phyloP scores from a whole-genome alignment of 2,797 vertebrate species.

The Microcaecilia unicolor region DNA sequence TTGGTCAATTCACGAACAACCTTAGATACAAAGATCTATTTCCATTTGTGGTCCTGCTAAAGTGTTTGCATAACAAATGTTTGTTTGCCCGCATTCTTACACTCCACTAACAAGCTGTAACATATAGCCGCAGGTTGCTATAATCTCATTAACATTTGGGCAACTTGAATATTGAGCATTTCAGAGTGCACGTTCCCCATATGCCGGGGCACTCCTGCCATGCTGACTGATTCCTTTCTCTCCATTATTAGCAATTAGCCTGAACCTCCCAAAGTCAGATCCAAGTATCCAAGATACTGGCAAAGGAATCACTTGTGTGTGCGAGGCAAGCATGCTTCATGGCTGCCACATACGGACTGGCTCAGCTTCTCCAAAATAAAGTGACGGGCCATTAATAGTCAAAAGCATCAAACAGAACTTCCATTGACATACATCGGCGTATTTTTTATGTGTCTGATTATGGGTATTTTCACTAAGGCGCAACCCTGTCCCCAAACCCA shows the following conservation, averaged over 20 bases:
- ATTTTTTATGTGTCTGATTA: too few species aligned
- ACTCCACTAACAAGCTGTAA: constrained; percentile 66
- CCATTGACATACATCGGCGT: too few species aligned
- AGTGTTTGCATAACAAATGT: constrained; percentile 54
- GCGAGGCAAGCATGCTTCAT: constrained; percentile 62
- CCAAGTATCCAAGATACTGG: constrained; percentile 72
- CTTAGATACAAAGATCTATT: constrained; percentile 6
- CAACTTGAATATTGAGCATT: constrained; percentile 69
- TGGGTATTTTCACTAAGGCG: too few species aligned
- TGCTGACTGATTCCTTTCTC: constrained; percentile 66
- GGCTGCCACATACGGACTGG: constrained; percentile 53
- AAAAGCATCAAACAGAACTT: too few species aligned
- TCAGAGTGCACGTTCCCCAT: constrained; percentile 72
- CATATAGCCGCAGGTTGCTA: constrained; percentile 68
- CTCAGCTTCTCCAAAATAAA: too few species aligned
- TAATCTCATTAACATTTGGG: constrained; percentile 79
- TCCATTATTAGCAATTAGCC: constrained; percentile 71
- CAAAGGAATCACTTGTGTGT: constrained; percentile 58
- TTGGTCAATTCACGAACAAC: constrained; percentile 20
- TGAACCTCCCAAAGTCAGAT: constrained; percentile 62
- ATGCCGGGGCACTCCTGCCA: constrained; percentile 71
- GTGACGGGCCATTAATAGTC: too few species aligned
- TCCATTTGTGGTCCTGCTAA: constrained; percentile 37
- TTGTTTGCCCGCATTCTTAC: constrained; percentile 34
- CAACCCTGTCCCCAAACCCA: too few species aligned